phyloP scores from a whole-genome alignment of 2,797 vertebrate genomes.

The Trachurus trachurus region DNA sequence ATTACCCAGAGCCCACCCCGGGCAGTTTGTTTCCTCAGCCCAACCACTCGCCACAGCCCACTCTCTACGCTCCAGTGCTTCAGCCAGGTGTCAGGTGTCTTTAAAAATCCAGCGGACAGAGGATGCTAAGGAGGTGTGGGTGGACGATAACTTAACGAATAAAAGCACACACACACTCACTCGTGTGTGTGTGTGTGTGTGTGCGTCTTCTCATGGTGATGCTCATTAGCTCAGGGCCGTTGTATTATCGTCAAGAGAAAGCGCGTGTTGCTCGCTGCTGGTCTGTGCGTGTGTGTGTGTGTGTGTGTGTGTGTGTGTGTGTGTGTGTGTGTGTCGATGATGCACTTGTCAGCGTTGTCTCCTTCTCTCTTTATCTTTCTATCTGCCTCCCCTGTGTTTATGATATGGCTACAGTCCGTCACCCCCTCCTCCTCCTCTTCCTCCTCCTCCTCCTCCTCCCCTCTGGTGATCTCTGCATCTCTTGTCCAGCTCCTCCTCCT shows the following conservation, averaged over 20 bases:
- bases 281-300: too few relatives aligned
- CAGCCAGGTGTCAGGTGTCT: constrained; percentile 73
- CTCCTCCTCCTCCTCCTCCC: background rate
- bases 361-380: constrained; percentile 42
- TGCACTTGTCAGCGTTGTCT: constrained; percentile 38
- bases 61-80: constrained; percentile 55
- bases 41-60: constrained; percentile 44
- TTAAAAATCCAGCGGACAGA: constrained; percentile 54
- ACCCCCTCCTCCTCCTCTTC: constrained; percentile 55
- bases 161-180: constrained; percentile 24
- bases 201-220: constrained; percentile 27
- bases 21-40: constrained; percentile 77
- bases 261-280: constrained; percentile 24
- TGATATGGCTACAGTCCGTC: constrained; percentile 76
- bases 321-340: constrained; percentile 26
- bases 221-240: constrained; percentile 64
- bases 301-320: too few relatives aligned
- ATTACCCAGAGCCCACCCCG: constrained; percentile 77
- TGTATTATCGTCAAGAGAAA: constrained; percentile 57
- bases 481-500: constrained; percentile 62
- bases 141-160: constrained; percentile 42
- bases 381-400: constrained; percentile 68
- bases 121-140: constrained; percentile 47
- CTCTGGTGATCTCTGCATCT: constrained; percentile 66
- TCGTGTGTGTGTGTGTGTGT: constrained; percentile 18